These are phyloP conservation scores for Leptopilina syphax DNA, from an alignment of 2,888 invertebrate genomes.

Conservation along the genomic window DNA sequence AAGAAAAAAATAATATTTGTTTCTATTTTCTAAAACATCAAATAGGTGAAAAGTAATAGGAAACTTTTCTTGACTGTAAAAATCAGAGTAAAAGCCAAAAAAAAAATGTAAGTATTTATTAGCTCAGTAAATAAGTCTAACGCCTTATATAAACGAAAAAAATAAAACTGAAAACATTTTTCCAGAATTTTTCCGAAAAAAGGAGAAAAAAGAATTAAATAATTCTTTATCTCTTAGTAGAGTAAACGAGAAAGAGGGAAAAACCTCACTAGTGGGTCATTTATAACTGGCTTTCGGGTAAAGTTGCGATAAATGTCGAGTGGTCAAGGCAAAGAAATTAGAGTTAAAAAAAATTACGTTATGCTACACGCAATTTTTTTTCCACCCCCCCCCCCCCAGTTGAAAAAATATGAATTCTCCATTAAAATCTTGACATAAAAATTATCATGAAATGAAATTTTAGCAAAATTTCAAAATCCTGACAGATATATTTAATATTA, in stretches of 20 bases:
- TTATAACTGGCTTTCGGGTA: conserved; percentile 33
- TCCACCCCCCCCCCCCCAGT: neutral
- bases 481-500: too few species aligned
- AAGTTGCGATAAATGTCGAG: conserved; percentile 36
- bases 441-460: neutral
- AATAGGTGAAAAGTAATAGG: too few species aligned
- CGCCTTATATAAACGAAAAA: neutral
- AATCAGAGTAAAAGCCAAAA: neutral
- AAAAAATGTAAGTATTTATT: neutral
- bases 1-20: too few species aligned
- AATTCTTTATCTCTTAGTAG: conserved; percentile 14
- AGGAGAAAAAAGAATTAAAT: conserved; percentile 1
- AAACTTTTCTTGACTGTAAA: neutral
- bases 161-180: neutral
- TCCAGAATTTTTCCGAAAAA: neutral
- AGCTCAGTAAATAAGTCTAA: neutral
- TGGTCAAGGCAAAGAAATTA: conserved; percentile 19
- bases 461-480: too few species aligned
- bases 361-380: neutral
- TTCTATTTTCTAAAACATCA: too few species aligned
- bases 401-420: neutral
- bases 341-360: conserved; percentile 5
- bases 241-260: conserved; percentile 20
- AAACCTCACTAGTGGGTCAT: conserved; percentile 30
- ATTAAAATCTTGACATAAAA: neutral